Conservation (phyloP, 92 coral and sea anemone species). For the Parazoanthus atlanticus region DNA sequence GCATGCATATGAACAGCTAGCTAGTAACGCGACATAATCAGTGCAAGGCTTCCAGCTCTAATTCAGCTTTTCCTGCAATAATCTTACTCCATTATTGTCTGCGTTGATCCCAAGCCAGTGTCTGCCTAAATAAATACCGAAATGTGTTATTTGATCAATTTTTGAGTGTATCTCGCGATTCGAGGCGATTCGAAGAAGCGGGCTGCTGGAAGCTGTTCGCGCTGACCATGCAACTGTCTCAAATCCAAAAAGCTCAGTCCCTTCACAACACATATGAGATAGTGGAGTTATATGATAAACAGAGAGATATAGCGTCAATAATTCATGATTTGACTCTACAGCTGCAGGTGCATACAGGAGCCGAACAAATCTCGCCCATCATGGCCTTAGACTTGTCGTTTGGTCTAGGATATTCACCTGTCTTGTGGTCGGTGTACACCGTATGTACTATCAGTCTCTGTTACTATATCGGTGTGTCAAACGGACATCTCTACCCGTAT, state of each 20-base stretch:
- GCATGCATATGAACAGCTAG: no score
- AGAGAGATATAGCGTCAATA: not conserved
- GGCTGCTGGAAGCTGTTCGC: no score
- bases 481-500: constrained; percentile 61
- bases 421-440: constrained; percentile 55
- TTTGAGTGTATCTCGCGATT: no score
- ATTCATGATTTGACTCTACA: constrained; percentile 3
- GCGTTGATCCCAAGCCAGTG: no score
- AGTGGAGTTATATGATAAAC: not conserved
- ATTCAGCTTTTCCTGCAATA: no score
- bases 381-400: constrained; percentile 48
- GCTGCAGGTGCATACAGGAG: not conserved
- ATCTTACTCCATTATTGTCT: no score
- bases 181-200: no score
- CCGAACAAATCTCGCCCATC: constrained; percentile 1
- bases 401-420: constrained; percentile 55
- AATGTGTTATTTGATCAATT: no score
- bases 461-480: constrained; percentile 49
- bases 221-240: no score
- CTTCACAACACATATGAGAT: not conserved
- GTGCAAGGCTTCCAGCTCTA: no score
- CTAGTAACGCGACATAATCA: no score
- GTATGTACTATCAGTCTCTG: constrained; percentile 46
- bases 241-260: not conserved
- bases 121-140: no score